phyloP scores from a whole-genome alignment of 2,888 invertebrate genomes.

The Acronicta alni region DNA sequence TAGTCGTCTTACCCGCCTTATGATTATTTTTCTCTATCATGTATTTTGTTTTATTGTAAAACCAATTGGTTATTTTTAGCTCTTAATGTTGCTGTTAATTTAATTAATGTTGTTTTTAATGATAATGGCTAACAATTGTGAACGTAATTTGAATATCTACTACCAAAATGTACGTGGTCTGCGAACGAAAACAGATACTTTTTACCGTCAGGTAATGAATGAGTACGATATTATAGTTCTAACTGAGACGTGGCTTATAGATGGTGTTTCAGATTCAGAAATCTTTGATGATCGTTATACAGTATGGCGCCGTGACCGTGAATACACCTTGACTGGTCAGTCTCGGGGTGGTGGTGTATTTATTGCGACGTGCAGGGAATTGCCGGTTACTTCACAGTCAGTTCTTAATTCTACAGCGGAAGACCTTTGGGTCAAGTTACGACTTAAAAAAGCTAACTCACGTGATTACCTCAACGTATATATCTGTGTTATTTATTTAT shows the following conservation, averaged over 20 bases:
- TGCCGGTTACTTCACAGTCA: slow-evolving; percentile 4
- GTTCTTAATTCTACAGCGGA: slow-evolving; percentile 17
- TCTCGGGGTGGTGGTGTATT: slow-evolving; percentile 22
- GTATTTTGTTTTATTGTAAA: neutral
- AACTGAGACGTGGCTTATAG: slow-evolving; percentile 24
- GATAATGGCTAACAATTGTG: neutral
- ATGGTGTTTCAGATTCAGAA: slow-evolving; percentile 16
- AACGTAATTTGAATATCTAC: neutral
- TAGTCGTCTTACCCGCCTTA: neutral
- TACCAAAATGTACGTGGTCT: slow-evolving; percentile 20
- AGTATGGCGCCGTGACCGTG: slow-evolving; percentile 27
- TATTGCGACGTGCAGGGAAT: slow-evolving; percentile 17
- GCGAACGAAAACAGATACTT: slow-evolving; percentile 12
- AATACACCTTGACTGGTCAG: slow-evolving; percentile 10
- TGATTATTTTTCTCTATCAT: neutral
- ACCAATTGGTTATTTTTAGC: neutral
- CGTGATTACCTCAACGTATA: slow-evolving; percentile 1
- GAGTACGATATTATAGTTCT: slow-evolving; percentile 19
- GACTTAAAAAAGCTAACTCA: slow-evolving; percentile 3
- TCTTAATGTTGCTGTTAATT: neutral
- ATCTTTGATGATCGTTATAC: slow-evolving; percentile 22
- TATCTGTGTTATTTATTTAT: slow-evolving; percentile 8
- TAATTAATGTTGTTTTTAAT: neutral
- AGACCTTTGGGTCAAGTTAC: slow-evolving; percentile 18
- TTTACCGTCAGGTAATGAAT: slow-evolving; percentile 12